Percentiles rank a stretch among this genome's conserved stretches.
These are phyloP conservation scores for Scatophagus argus DNA, from an alignment of 2,113 vertebrate species.

Conservation along the genomic window DNA sequence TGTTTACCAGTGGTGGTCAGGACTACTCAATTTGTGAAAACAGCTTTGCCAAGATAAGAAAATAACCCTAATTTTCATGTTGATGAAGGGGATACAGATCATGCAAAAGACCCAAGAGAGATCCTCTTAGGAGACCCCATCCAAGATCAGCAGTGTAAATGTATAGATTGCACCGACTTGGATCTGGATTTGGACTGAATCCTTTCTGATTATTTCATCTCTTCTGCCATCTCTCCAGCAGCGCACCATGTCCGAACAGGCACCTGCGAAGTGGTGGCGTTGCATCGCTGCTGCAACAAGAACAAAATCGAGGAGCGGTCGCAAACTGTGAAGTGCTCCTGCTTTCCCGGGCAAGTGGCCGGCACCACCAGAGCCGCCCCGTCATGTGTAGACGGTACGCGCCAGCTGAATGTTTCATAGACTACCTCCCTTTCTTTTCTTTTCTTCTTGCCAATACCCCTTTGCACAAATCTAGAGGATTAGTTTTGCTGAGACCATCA, in stretches of 20 bases:
- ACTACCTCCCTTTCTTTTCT: background rate
- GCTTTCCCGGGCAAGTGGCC: constrained; percentile 98
- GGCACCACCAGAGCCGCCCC: constrained; percentile 96
- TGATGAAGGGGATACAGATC: constrained; percentile 29
- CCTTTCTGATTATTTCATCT: constrained; percentile 10
- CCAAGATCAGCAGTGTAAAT: constrained; percentile 7
- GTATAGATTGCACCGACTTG: background rate
- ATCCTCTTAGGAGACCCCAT: constrained; percentile 30
- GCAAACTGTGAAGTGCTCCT: constrained; percentile 99
- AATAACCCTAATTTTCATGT: background rate
- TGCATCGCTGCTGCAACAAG: constrained; percentile 99
- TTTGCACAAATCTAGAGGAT: constrained; percentile 29
- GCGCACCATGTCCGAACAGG: constrained; percentile 94
- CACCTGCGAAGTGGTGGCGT: constrained; percentile 97
- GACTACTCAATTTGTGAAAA: background rate
- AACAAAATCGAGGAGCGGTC: constrained; percentile 99
- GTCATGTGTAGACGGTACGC: constrained; percentile 97
- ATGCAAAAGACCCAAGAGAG: constrained; percentile 19
- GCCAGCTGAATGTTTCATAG: constrained; percentile 32
- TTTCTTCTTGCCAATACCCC: constrained; percentile 31
- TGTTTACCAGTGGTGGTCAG: background rate
- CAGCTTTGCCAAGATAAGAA: background rate
- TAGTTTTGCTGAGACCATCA: constrained; percentile 47
- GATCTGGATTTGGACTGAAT: background rate
- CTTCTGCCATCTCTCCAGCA: constrained; percentile 73